Evolutionary conservation across 2,888 invertebrate genomes (phyloP), one percentile per base, ranked within the genome.

Genomic region (Hirudinaria manillensis): DNA sequence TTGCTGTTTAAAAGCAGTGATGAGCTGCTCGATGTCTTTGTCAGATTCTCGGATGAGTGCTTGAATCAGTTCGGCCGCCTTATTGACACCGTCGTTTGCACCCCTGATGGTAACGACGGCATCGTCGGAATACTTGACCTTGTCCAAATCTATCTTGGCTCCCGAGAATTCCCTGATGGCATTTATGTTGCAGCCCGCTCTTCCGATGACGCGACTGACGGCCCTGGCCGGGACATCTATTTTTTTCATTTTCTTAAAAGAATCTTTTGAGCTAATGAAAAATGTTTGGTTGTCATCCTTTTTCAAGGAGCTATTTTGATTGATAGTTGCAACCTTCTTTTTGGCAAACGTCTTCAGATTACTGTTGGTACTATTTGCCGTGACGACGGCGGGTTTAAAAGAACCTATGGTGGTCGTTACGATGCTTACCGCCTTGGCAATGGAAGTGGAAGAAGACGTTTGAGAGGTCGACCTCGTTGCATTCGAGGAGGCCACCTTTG

Each of bases 121-220:
- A 85, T 85, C 84, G 36, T 76, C 79, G 16, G 81, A 80, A 1
- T 82, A 82, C 78, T 84, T 83, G 87, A 96, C 95, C 86, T 98
- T 98, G 86, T 98, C 98, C 38, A 98, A 94, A 87, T 98, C 96
- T 83, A 99, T 98, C 84, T 96, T 94, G 10, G 98, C 98, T 77
- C 96, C 94, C 51, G 98, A 97, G 74, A 94, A 92, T 76, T 93
- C 93, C 77, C 98, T 89, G 84, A 99, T 97, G 21, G 97, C 94
- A 87, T 99, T 99, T 83, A 99, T 97, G 87, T 98, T 98, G 87
- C 92, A 93, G 72, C 98, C 98, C 45, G 93, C 95, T 81, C 98
- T 90, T 0, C 98, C 98, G 83, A 99, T 99, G 74, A 99, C 96
- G 75, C 98, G 89, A 77, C 96, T 95, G 78, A 98, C 97, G 68